Evolutionary conservation across 2,113 vertebrate genomes (phyloP), one percentile per base, ranked within the genome.

Genomic region (Halichoeres trimaculatus): DNA sequence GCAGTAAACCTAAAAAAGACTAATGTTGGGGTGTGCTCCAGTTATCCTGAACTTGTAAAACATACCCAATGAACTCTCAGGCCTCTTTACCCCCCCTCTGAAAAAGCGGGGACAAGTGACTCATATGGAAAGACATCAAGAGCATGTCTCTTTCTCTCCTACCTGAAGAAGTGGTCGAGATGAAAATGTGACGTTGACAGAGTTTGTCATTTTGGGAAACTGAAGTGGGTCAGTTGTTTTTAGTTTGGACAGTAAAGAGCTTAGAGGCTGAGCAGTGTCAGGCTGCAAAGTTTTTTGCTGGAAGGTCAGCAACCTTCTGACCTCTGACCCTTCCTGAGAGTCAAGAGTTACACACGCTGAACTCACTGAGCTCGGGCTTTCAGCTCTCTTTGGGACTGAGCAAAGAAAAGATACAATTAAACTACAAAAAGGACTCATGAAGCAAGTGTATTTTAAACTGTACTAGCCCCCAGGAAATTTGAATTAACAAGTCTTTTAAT

Each of bases 151-250:
- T 43, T 16, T 43, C 30, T 43, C 41, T 16, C 4, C 13, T 19
- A 45, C 16, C 14, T 45, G 17, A 16, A 43, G 41, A 19, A 45
- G n/a, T 4, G 23, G 24, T 6, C 9, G 47, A 48, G 41, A 43
- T 45, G 43, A 50, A 23, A 47, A 11, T 41, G 12, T 23, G 23
- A 47, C 20, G n/a, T 23, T 1, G 19, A 24, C 5, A 30, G 30
- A 76, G 20, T 54, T 30, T 14, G 26, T 30, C 20, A 66, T 41
- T 3, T 1, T 19, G 5, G 24, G 22, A 41, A 55, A 47, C 10
- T 50, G 52, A 78, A 74, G 50, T 17, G 41, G 67, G 62, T 34
- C 38, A n/a, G 62, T 70, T 75, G 55, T 77, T 71, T 80, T 59
- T 67, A 73, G 74, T 62, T 45, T 57, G 34, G 58, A 24, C 73